Percentiles rank a stretch among this genome's conserved stretches.
phyloP scores from a whole-genome alignment of 2,113 vertebrate species.

The Polypterus bichir region DNA sequence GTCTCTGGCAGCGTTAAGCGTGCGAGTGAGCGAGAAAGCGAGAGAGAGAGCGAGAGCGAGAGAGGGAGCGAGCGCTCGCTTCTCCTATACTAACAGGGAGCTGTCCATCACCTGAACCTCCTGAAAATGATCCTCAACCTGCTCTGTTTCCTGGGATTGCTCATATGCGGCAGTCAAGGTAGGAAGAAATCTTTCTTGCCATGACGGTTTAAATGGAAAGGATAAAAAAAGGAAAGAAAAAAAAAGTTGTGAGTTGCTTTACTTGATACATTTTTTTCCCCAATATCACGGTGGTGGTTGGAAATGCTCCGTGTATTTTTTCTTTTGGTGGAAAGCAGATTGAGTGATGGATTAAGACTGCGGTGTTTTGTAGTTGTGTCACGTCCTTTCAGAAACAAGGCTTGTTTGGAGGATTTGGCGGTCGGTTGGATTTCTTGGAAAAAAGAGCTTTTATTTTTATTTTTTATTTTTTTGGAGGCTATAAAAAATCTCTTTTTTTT shows the following conservation, averaged over 20 bases:
- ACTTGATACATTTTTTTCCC: slow-evolving; percentile 7
- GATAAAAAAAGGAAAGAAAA: background rate
- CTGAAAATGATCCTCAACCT: slow-evolving; percentile 44
- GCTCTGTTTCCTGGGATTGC: slow-evolving; percentile 44
- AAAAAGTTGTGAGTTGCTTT: slow-evolving; percentile 32
- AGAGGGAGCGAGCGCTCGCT: slow-evolving; percentile 30
- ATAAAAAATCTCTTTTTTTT: no score
- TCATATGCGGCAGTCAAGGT: slow-evolving; percentile 55
- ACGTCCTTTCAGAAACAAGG: slow-evolving; percentile 42
- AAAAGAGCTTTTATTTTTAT: no score
- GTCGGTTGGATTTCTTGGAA: background rate
- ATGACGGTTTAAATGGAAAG: slow-evolving; percentile 8
- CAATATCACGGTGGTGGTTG: slow-evolving; percentile 19
- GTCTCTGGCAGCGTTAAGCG: slow-evolving; percentile 28
- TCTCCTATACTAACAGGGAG: slow-evolving; percentile 26
- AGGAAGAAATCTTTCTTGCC: slow-evolving; percentile 13
- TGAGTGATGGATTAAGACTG: slow-evolving; percentile 39
- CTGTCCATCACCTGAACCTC: slow-evolving; percentile 29
- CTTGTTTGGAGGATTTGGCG: slow-evolving; percentile 13
- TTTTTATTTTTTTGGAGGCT: no score
- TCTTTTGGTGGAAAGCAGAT: slow-evolving; percentile 10
- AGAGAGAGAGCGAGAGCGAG: slow-evolving; percentile 26
- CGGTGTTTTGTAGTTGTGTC: slow-evolving; percentile 54
- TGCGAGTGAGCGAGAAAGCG: slow-evolving; percentile 27
- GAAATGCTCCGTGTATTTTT: slow-evolving; percentile 8